Conservation (phyloP, 37 sponge, comb jelly and placozoan genomes). For the Beroe ovata region DNA sequence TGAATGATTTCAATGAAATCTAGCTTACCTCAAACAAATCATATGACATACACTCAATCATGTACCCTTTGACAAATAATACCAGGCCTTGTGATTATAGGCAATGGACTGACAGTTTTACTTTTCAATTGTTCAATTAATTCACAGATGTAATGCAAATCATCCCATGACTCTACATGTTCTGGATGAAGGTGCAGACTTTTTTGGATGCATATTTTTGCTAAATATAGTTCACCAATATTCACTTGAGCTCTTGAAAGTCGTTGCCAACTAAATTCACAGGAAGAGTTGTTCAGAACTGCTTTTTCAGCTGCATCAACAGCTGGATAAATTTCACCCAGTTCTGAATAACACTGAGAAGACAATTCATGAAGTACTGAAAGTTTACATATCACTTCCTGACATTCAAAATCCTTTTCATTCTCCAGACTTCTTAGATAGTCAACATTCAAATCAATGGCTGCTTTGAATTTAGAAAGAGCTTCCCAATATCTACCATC, state of each 20-base stretch:
- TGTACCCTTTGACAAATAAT: slow-evolving; percentile 44
- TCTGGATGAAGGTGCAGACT: slow-evolving; percentile 82
- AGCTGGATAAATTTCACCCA: slow-evolving; percentile 86
- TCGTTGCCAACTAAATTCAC: slow-evolving; percentile 78
- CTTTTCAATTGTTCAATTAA: background rate
- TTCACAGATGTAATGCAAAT: background rate
- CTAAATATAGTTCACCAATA: slow-evolving; percentile 86
- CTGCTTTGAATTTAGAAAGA: slow-evolving; percentile 15
- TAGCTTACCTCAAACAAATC: no score
- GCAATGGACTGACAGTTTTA: background rate
- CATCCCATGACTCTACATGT: slow-evolving; percentile 70
- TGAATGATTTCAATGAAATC: no score
- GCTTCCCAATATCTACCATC: slow-evolving; percentile 68
- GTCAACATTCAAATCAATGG: slow-evolving; percentile 7
- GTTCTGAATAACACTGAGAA: slow-evolving; percentile 66
- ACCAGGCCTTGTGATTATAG: slow-evolving; percentile 18
- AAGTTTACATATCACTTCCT: background rate
- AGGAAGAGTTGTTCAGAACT: slow-evolving; percentile 70
- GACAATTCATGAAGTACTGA: slow-evolving; percentile 23
- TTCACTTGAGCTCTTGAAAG: slow-evolving; percentile 89
- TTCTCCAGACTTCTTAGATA: slow-evolving; percentile 51
- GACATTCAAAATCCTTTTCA: slow-evolving; percentile 70
- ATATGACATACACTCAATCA: no score
- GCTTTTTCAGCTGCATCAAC: slow-evolving; percentile 82
- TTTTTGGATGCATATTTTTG: slow-evolving; percentile 77